Base-by-base conservation (phyloP, 2,797 vertebrate genomes). In the Hyperoplus lanceolatus region DNA sequence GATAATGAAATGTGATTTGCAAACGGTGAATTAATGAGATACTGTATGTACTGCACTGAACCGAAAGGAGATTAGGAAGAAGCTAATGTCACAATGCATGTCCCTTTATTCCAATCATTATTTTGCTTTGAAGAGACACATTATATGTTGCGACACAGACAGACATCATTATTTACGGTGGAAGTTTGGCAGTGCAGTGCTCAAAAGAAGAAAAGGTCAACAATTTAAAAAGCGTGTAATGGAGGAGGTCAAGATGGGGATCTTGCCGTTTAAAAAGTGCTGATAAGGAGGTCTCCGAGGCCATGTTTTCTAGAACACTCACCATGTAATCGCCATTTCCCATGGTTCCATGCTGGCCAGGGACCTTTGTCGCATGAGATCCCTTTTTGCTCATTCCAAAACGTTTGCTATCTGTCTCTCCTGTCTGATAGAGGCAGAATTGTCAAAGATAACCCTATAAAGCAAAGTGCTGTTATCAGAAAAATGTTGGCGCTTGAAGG, bases 341-440 rank as follows among this genome's bases (percentile, higher is more conserved):
- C 58, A 29, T 42, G 67, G 49, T 75, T 75, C 0, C 0, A 71
- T 62, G 15, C 6, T 21, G 38, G 6, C 48, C 29, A 29, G n/a
- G 39, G 46, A 66, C 56, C n/a, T 61, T 53, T 16, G 11, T 49
- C 57, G 9, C 49, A 15, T 64, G 16, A 9, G 39, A n/a, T 67
- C 51, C 8, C n/a, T 38, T 1, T 29, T 48, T 13, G 11, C 41
- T 70, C 39, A n/a, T 50, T 15, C 13, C 7, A 14, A 7, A 29
- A 29, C 58, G 38, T 67, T 77, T 65, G 42, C 53, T 48, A 39
- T 50, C 2, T n/a, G 4, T 70, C 45, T 50, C 45, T 55, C 49
- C 56, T 80, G 70, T 78, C 67, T 81, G 67, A 81, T 61, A 65
- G 58, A 55, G 45, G 42, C 61, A 77, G 60, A 46, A 74, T 71